A percentile compares a stretch with the other conserved stretches of the same genome.
These are phyloP conservation scores for Silurus meridionalis DNA, from an alignment of 2,113 vertebrate genomes.

Conservation along the genomic window DNA sequence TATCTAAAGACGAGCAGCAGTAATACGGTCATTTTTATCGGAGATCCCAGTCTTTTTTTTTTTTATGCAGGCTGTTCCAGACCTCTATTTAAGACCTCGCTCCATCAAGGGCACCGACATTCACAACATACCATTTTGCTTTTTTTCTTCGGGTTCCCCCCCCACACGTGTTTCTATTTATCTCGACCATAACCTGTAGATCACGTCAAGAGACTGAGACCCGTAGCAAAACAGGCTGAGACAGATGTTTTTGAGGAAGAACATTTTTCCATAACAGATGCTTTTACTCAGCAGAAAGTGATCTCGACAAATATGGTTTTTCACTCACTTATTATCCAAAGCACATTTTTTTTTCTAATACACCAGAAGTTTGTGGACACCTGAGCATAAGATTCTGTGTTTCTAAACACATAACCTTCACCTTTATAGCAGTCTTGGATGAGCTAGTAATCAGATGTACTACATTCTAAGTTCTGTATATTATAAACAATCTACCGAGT, in stretches of 20 bases:
- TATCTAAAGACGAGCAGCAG: neutral
- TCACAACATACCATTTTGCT: neutral
- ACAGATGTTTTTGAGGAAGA: neutral
- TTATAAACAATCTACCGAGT: too few species aligned
- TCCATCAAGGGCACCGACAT: slow-evolving; percentile 35
- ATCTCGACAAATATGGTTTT: neutral
- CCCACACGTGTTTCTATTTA: slow-evolving; percentile 12
- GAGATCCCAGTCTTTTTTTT: neutral
- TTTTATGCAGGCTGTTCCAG: neutral
- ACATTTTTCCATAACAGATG: slow-evolving; percentile 12
- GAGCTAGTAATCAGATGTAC: too few species aligned
- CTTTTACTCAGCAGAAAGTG: neutral
- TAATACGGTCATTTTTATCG: neutral
- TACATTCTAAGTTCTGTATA: too few species aligned
- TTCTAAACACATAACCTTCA: neutral
- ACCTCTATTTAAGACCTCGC: slow-evolving; percentile 17
- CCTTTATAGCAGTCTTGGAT: too few species aligned
- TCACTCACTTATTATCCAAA: neutral
- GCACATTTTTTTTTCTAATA: neutral
- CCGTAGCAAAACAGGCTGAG: neutral
- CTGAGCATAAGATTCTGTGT: too few species aligned
- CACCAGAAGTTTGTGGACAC: too few species aligned
- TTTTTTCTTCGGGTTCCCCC: neutral
- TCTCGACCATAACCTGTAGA: neutral
- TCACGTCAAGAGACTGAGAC: neutral